Conservation (phyloP, 2,797 vertebrate genomes). For the Capromys pilorides region DNA sequence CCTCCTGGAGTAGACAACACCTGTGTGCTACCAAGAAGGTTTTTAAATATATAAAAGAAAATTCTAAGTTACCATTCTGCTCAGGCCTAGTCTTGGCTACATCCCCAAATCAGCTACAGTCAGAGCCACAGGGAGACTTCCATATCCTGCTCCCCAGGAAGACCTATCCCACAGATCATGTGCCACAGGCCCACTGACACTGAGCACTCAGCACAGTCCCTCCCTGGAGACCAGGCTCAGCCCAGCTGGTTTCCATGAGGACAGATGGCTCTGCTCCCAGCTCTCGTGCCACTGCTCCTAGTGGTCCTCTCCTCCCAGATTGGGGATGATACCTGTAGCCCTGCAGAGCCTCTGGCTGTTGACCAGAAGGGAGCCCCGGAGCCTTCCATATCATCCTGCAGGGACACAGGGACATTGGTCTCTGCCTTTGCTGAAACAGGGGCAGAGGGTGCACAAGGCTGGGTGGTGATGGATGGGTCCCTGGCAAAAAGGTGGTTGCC, state of each 20-base stretch:
- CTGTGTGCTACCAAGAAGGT: neutral
- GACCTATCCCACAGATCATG: accelerated
- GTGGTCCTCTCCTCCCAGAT: neutral
- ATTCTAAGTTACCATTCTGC: neutral
- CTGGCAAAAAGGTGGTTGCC: accelerated
- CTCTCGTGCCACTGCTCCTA: neutral
- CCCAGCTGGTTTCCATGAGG: neutral
- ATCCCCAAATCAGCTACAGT: neutral
- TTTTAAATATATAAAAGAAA: neutral
- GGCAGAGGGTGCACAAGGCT: neutral
- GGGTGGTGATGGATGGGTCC: neutral
- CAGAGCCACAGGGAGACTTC: accelerated
- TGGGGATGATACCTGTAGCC: constrained; percentile 87
- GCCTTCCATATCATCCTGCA: constrained; percentile 95
- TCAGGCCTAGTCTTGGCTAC: neutral
- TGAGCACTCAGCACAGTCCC: accelerated
- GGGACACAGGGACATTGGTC: neutral
- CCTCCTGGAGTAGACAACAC: neutral
- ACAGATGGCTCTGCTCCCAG: neutral
- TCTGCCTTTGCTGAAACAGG: accelerated
- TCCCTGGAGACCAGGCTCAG: accelerated
- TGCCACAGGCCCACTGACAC: accelerated
- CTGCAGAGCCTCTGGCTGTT: constrained; percentile 84
- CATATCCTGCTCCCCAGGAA: accelerated
- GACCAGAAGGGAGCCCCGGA: constrained; percentile 86